Base-by-base conservation (phyloP, 2,113 vertebrate species). In the Tragelaphus buxtoni region DNA sequence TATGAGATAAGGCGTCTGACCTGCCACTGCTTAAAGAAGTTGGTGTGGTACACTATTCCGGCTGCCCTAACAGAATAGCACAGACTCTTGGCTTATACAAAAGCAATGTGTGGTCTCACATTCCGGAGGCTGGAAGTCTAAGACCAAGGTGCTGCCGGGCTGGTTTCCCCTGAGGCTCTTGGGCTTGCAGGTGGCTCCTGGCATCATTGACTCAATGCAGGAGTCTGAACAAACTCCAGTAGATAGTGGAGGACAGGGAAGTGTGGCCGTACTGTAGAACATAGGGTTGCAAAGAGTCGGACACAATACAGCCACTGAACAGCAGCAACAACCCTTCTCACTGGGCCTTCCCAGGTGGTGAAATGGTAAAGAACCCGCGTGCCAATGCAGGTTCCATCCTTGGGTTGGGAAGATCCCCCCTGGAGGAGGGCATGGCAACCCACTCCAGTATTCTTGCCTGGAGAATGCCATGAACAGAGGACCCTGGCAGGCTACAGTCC, bases 1-100 rank as follows among this genome's bases (percentile, higher is more conserved):
- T 14, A 42, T 24, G 18, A 49, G 42, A 56, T 1, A 4, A 2
- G 0, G 3, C 32, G 2, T 61, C n/a, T 12, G 63, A 83, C 20
- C 53, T 47, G 28, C 69, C 20, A 5, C 53, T 47, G 42, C 28
- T 3, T 49, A 16, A 30, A 35, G 55, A 91, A 39, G 18, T 58
- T 49, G 45, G 18, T 32, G 2, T 35, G 4, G 17, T 7, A 35
- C 18, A 17, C 28, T 42, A 20, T 28, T 58, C 18, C 17, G 3
- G 53, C 69, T 10, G 11, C 51, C 28, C 1, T 35, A 35, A 35
- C 5, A 26, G 55, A 49, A 61, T 2, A 12, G 30, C 6, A n/a
- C 5, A 49, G 42, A 77, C 14, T 7, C 7, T 61, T 28, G 32
- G n/a, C 32, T 90, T 58, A 35, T 47, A 28, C 55, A 47, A 45